Conservation (phyloP, 2,113 vertebrate genomes). For the Strigops habroptila region DNA sequence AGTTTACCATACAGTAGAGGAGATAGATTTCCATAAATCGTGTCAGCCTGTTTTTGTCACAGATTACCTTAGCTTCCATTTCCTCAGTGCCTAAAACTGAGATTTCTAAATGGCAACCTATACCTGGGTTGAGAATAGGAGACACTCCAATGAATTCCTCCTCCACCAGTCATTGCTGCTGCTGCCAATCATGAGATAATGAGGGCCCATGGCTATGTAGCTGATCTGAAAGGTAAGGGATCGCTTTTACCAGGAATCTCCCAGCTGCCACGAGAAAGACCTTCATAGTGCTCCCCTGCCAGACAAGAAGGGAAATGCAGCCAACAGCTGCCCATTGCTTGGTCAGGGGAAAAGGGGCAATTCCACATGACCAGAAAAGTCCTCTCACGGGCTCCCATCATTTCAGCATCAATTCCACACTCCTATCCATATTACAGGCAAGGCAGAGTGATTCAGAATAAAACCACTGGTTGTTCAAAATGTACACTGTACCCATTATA, state of each 20-base stretch:
- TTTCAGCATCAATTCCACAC: not conserved
- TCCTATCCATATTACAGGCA: not conserved
- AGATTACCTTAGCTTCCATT: not conserved
- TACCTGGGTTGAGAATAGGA: not conserved
- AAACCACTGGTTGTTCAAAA: not conserved
- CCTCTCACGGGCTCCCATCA: not conserved
- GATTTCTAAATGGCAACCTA: not conserved
- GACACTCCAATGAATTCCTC: not conserved
- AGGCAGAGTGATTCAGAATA: rapidly evolving
- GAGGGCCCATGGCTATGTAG: rapidly evolving
- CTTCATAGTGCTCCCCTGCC: not conserved
- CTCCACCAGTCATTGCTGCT: not conserved
- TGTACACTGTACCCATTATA: not conserved
- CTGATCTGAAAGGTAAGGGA: not conserved
- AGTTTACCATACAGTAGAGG: not conserved
- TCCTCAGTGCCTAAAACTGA: not conserved
- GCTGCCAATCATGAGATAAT: not conserved
- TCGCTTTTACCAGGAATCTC: not conserved
- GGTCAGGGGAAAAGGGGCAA: not conserved
- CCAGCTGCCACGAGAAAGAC: not conserved
- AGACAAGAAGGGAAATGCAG: not conserved
- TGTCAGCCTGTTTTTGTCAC: not conserved
- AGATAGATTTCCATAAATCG: not conserved
- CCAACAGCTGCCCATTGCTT: not conserved
- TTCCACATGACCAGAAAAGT: not conserved